Conservation (phyloP, 2,888 invertebrate genomes). For the Euplagia quadripunctaria region DNA sequence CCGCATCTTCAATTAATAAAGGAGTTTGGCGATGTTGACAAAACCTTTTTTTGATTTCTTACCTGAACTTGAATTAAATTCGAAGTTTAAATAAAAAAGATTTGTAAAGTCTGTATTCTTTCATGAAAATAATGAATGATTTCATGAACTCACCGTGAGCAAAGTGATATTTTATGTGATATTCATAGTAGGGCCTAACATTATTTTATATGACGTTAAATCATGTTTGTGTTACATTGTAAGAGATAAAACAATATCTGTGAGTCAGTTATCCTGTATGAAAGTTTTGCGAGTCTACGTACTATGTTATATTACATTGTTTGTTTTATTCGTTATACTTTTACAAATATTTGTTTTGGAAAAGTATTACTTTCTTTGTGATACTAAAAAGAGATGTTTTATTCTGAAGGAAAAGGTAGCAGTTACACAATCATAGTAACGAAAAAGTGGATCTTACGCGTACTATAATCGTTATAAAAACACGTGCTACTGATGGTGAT, state of each 20-base stretch:
- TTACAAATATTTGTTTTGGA: slow-evolving; percentile 18
- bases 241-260: slow-evolving; percentile 69
- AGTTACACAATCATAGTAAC: neutral
- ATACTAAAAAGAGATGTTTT: neutral
- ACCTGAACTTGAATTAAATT: too few species aligned
- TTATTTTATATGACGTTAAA: slow-evolving; percentile 67
- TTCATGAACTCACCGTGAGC: too few species aligned
- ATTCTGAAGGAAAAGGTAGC: neutral
- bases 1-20: too few species aligned
- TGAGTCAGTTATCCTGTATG: slow-evolving; percentile 60
- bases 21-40: too few species aligned
- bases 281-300: slow-evolving; percentile 49
- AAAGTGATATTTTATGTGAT: too few species aligned
- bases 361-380: slow-evolving; percentile 13
- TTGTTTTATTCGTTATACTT: slow-evolving; percentile 23
- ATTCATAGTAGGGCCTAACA: slow-evolving; percentile 47
- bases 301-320: slow-evolving; percentile 17
- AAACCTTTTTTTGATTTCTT: too few species aligned
- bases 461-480: too few species aligned
- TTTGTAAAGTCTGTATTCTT: neutral
- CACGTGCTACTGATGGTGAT: too few species aligned
- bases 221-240: slow-evolving; percentile 65
- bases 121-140: neutral
- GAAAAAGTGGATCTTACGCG: neutral
- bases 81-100: too few species aligned